Base-by-base conservation (phyloP, 2,113 vertebrate species). In the Glareola pratincola region DNA sequence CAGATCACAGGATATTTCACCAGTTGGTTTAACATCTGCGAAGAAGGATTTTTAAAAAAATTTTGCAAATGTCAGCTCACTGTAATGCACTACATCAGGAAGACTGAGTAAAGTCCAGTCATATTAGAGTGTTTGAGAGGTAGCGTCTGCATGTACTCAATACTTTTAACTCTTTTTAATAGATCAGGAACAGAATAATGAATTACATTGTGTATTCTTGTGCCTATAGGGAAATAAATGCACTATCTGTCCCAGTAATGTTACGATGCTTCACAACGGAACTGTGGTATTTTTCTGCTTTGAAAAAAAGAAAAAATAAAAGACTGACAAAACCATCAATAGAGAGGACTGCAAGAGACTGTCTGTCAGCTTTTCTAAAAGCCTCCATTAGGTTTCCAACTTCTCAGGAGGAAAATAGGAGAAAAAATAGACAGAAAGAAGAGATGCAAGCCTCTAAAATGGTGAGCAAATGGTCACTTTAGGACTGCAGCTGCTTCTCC, bases 401-500 rank as follows among this genome's bases (percentile, higher is more conserved):
- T 73, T 93, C 63, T 85, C 37, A 17, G 12, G 47, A 60, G 14
- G 13, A 74, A 53, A 90, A 73, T 39, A 69, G 64, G 37, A 92
- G 63, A 66, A 57, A 57, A 73, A 92, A 79, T 3, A 50, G 37
- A 66, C 36, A 78, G 36, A 77, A 66, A 73, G 48, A 72, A 56
- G 66, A 93, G 54, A 88, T 39, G 37, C 37, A 45, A 39, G 60
- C 20, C 22, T 66, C 45, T 64, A 22, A 85, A 90, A 69, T 43
- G 24, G 78, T 45, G n/a, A 90, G 54, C 39, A 97, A 97, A 93
- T 30, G 78, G 87, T 73, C 94, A 93, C 66, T 79, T 88, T 2
- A 90, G 75, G 51, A 88, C 75, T 93, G 47, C 75, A 96, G 88
- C 75, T 93, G 82, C 37, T 94, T 77, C 45, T 47, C 81, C 53